Evolutionary conservation across 2,888 invertebrate genomes (phyloP), one percentile per base, ranked within the genome.

Genomic region (Drosophila kuntzei): DNA sequence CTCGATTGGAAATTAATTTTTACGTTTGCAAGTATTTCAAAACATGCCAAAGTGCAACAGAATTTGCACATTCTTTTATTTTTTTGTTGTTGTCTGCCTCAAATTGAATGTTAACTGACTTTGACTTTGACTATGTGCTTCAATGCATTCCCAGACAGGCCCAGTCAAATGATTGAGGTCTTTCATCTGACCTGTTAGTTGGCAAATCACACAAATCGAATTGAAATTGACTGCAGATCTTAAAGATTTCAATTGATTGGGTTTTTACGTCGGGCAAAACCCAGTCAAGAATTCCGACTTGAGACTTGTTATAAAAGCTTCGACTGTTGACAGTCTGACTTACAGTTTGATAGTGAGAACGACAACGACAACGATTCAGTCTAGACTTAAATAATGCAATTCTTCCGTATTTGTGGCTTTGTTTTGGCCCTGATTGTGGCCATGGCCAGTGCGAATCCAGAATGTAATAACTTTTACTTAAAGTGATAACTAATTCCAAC

Each of bases 1-100:
- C 39, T 61, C 66, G 66, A 69, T 74, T 55, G 63, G 34, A 68
- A 78, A 74, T 79, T 80, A 79, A 80, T 79, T 73, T 68, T 29
- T 39, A 57, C 50, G 46, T n/a, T 34, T 34, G 3, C 51, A 64
- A 71, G 27, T 34, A 59, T 62, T 67, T 71, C 22, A 47, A 54
- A 54, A 32, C 32, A 32, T 11, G 20, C 50, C 34, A 34, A 22
- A 36, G 22, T 50, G 36, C 41, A 32, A 5, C 18, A 20, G 18
- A 20, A 41, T 22, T 27, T 41, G 14, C 20, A 12, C 12, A 8
- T 25, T 16, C 12, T 5, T 25, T 46, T 39, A 22, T n/a, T n/a
- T n/a, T n/a, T n/a, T n/a, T n/a, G n/a, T n/a, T n/a, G n/a, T 34
- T 18, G 34, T 44, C 27, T 51, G 46, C 53, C 43, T 47, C 71